Conservation (phyloP, 1,140 invertebrate genomes). For the Mactra quadrangularis region DNA sequence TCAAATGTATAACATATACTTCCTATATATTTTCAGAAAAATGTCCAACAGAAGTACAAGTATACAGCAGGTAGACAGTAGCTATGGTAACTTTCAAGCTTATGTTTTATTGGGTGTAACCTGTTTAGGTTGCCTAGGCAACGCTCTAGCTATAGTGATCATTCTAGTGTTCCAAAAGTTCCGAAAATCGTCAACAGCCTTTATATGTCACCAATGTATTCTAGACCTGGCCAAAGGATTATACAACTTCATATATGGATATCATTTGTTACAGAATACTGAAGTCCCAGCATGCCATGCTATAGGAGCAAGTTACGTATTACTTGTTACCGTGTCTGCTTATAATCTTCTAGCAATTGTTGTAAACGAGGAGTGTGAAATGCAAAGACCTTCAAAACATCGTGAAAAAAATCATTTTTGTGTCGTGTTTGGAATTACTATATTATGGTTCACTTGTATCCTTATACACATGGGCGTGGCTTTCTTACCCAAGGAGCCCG, state of each 20-base stretch:
- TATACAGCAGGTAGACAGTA: background rate
- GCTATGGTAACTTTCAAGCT: conserved; percentile 82
- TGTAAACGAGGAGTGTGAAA: conserved; percentile 94
- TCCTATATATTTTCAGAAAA: conserved; percentile 15
- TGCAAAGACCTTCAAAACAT: conserved; percentile 86
- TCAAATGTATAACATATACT: background rate
- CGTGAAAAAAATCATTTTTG: conserved; percentile 86
- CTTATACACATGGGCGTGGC: conserved; percentile 96
- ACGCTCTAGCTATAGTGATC: conserved; percentile 91
- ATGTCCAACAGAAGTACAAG: background rate
- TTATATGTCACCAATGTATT: conserved; percentile 79
- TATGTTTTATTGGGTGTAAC: conserved; percentile 91
- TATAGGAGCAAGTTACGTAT: conserved; percentile 94
- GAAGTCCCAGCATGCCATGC: conserved; percentile 94
- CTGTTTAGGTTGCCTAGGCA: conserved; percentile 91
- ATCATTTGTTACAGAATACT: conserved; percentile 92
- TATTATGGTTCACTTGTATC: conserved; percentile 93
- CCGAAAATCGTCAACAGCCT: conserved; percentile 75
- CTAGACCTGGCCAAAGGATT: conserved; percentile 76
- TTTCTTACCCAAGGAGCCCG: conserved; percentile 85
- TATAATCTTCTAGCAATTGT: conserved; percentile 96
- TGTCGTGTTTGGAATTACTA: conserved; percentile 95
- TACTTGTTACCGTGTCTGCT: conserved; percentile 94
- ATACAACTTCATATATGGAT: conserved; percentile 81
- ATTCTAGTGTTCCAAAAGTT: conserved; percentile 83